Conservation (phyloP, 1,140 invertebrate genomes). For the Aphaenogaster rudis region DNA sequence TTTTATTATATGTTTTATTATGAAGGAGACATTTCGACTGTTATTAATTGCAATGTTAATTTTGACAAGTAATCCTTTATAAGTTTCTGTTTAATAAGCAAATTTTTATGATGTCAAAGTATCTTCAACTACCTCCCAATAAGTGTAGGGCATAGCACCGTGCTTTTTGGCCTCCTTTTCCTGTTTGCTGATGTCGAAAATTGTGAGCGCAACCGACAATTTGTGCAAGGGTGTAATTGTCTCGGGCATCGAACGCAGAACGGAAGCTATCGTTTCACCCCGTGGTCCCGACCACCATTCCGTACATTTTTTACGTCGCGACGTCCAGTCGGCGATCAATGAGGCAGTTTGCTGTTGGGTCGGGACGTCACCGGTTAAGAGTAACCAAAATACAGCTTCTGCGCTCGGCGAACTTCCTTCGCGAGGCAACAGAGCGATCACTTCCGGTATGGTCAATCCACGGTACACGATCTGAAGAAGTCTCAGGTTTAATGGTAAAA, state of each 20-base stretch:
- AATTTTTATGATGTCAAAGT: background rate
- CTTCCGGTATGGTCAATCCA: slow-evolving; percentile 79
- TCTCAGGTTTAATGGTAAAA: background rate
- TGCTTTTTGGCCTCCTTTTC: slow-evolving; percentile 58
- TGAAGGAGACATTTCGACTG: background rate
- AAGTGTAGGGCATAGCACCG: slow-evolving; percentile 70
- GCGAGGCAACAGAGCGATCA: slow-evolving; percentile 76
- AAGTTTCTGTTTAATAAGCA: background rate
- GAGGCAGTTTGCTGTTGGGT: slow-evolving; percentile 79
- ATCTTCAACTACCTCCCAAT: slow-evolving; percentile 78
- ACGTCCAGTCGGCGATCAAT: slow-evolving; percentile 77
- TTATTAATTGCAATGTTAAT: background rate
- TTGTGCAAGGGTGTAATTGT: slow-evolving; percentile 72
- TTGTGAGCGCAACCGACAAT: slow-evolving; percentile 76
- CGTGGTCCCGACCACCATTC: slow-evolving; percentile 76
- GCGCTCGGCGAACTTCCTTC: slow-evolving; percentile 77
- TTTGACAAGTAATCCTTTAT: background rate
- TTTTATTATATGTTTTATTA: background rate
- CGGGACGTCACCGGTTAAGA: slow-evolving; percentile 81
- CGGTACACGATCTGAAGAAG: slow-evolving; percentile 74
- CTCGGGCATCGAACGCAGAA: slow-evolving; percentile 75
- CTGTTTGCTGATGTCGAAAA: slow-evolving; percentile 73
- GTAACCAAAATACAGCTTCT: slow-evolving; percentile 81
- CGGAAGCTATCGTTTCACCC: slow-evolving; percentile 71
- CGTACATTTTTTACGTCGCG: slow-evolving; percentile 71